Evolutionary conservation across 2,113 vertebrate genomes (phyloP), one percentile per base, ranked within the genome.

Genomic region (Nothocercus julius): DNA sequence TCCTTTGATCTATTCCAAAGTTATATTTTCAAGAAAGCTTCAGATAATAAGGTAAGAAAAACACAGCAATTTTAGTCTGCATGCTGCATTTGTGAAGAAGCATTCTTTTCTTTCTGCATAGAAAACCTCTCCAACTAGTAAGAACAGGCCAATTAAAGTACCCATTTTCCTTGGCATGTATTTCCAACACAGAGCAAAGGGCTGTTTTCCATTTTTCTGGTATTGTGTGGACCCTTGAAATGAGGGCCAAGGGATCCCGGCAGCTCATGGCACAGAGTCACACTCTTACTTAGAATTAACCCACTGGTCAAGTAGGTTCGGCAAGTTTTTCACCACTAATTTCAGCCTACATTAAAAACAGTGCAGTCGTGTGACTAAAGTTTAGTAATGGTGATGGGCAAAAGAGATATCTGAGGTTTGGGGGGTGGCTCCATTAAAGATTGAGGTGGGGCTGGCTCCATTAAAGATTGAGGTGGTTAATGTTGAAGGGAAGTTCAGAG

Each of bases 1-100:
- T 72, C 51, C 68, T 92, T 89, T 92, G 62, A 95, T 90, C 66
- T 77, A 24, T 84, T 24, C 62, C 24, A 54, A 69, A 90, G 49
- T 58, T 36, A 3, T 38, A 79, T 87, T 90, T 79, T 75, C 53
- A 86, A 85, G 13, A 69, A 87, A 53, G 44, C 45, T 82, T 78
- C 58, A 62, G 32, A 68, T 21, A 78, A 9, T 27, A 68, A 77
- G 51, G n/a, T 30, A 81, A 90, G 68, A 80, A 94, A 21, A 7
- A 0, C n/a, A 36, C 70, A n/a, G 13, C 27, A 32, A 74, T 88
- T 74, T 89, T 78, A 62, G 40, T 56, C 8, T 22, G 27, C 4
- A 0, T 53, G 30, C 49, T 64, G 34, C 66, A 25, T 90, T 58
- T 47, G 40, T 51, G n/a, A 34, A 72, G 90, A 89, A 92, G 76